Evolutionary conservation across 2,888 invertebrate genomes (phyloP).

Genomic region (Hetaerina titia): DNA sequence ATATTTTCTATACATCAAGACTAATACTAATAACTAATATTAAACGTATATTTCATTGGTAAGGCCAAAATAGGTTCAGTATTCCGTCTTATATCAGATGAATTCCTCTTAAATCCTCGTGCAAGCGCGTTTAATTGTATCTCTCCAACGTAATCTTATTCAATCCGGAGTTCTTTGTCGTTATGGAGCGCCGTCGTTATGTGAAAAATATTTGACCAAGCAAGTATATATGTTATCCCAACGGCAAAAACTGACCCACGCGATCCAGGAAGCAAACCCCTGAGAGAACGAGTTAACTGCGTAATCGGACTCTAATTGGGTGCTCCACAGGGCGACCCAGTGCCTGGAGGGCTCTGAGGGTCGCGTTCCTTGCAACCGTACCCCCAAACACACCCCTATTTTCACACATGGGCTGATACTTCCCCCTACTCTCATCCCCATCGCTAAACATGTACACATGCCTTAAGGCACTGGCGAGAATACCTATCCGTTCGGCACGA

Average conservation of each 20-base stretch:
- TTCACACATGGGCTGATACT: neutral
- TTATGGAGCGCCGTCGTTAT: too few relatives aligned
- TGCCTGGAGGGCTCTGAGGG: neutral
- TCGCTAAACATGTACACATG: neutral
- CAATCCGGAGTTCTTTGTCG: too few relatives aligned
- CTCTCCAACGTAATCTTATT: too few relatives aligned
- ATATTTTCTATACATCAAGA: too few relatives aligned
- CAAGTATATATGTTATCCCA: neutral
- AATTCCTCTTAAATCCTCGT: too few relatives aligned
- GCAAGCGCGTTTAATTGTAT: too few relatives aligned
- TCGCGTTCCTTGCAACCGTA: neutral
- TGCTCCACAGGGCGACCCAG: neutral
- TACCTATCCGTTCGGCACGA: neutral
- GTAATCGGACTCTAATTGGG: slow-evolving; percentile 45
- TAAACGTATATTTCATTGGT: too few relatives aligned
- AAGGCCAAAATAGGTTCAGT: too few relatives aligned
- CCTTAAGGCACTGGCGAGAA: neutral
- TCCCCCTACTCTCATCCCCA: neutral
- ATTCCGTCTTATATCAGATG: too few relatives aligned
- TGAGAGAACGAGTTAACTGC: neutral
- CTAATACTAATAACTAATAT: too few relatives aligned
- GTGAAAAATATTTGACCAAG: neutral
- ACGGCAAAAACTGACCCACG: neutral
- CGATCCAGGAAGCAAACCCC: slow-evolving; percentile 14
- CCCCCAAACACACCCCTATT: neutral